phyloP scores from a whole-genome alignment of 1,140 invertebrate species.

The Drosophila lini region DNA sequence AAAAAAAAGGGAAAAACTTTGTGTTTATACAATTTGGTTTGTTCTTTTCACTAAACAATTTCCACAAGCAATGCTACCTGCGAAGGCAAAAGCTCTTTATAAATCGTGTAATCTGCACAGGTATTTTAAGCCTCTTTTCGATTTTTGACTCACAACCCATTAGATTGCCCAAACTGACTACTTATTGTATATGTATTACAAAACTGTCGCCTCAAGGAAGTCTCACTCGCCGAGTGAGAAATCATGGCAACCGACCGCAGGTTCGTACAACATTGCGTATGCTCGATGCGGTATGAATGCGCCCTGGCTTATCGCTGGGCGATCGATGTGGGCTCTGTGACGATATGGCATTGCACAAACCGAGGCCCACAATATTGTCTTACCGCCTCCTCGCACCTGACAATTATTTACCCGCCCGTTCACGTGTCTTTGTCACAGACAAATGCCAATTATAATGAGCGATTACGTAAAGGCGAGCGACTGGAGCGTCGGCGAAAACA shows the following conservation, averaged over 20 bases:
- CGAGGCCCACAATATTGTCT: slow-evolving; percentile 36
- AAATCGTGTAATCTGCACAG: slow-evolving; percentile 30
- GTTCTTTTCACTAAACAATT: background rate
- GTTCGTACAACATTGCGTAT: slow-evolving; percentile 64
- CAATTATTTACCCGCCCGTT: slow-evolving; percentile 8
- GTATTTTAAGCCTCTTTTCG: slow-evolving; percentile 44
- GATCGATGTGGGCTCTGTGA: slow-evolving; percentile 39
- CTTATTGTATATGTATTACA: slow-evolving; percentile 2
- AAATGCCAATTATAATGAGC: slow-evolving; percentile 80
- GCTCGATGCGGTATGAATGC: slow-evolving; percentile 64
- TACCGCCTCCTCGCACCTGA: slow-evolving; percentile 5
- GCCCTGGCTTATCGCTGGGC: slow-evolving; percentile 56
- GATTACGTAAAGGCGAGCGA: slow-evolving; percentile 71
- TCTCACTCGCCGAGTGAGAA: slow-evolving; percentile 21
- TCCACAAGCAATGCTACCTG: background rate
- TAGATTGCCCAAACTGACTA: slow-evolving; percentile 10
- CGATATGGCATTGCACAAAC: slow-evolving; percentile 40
- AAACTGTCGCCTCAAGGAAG: slow-evolving; percentile 15
- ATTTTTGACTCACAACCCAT: slow-evolving; percentile 23
- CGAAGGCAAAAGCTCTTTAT: background rate
- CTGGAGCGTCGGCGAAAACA: slow-evolving; percentile 15
- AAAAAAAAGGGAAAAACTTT: background rate
- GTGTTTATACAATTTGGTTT: background rate
- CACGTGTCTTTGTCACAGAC: slow-evolving; percentile 65
- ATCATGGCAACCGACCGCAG: slow-evolving; percentile 21